A percentile compares a stretch with the other conserved stretches of the same genome.
Evolutionary conservation across 92 coral and sea anemone genomes (phyloP).

Genomic region (Palythoa heliodiscus): DNA sequence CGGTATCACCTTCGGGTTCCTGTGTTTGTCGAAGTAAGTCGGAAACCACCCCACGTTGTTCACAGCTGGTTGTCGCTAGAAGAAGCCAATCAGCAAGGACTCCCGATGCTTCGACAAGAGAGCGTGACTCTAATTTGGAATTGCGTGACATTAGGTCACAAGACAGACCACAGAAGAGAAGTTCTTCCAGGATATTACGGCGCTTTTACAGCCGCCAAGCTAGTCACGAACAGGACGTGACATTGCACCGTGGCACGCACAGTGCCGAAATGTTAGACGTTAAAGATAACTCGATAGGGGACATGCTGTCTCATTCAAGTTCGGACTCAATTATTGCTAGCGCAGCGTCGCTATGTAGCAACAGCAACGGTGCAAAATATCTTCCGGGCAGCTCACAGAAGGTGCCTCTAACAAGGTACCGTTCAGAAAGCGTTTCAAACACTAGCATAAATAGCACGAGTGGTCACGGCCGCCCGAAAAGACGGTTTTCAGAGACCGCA

Average conservation of each 20-base stretch:
- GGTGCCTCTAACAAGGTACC: slow-evolving; percentile 72
- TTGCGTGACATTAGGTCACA: slow-evolving; percentile 51
- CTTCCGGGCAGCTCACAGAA: slow-evolving; percentile 55
- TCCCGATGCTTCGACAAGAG: slow-evolving; percentile 44
- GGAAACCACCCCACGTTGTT: slow-evolving; percentile 46
- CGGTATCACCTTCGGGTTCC: slow-evolving; percentile 44
- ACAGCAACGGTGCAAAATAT: slow-evolving; percentile 49
- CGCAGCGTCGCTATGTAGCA: slow-evolving; percentile 65
- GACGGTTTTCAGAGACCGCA: slow-evolving; percentile 72
- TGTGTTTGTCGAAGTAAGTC: slow-evolving; percentile 46
- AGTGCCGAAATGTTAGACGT: slow-evolving; percentile 75
- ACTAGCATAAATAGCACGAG: slow-evolving; percentile 50
- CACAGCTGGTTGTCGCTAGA: slow-evolving; percentile 30
- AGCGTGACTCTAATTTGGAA: slow-evolving; percentile 36
- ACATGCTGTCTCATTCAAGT: slow-evolving; percentile 68
- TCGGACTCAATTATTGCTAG: slow-evolving; percentile 82
- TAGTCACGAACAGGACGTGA: slow-evolving; percentile 23
- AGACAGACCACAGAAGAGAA: slow-evolving; percentile 37
- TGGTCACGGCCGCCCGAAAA: slow-evolving; percentile 52
- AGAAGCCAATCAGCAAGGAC: slow-evolving; percentile 62
- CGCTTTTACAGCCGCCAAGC: slow-evolving; percentile 29
- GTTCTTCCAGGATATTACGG: slow-evolving; percentile 24
- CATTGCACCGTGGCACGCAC: slow-evolving; percentile 30
- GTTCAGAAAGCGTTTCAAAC: slow-evolving; percentile 72
- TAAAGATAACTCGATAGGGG: slow-evolving; percentile 37